Percentiles rank a stretch among this genome's conserved stretches.
Evolutionary conservation across 1,140 invertebrate species (phyloP).

Genomic region (Pseudomyrmex flavicornis): DNA sequence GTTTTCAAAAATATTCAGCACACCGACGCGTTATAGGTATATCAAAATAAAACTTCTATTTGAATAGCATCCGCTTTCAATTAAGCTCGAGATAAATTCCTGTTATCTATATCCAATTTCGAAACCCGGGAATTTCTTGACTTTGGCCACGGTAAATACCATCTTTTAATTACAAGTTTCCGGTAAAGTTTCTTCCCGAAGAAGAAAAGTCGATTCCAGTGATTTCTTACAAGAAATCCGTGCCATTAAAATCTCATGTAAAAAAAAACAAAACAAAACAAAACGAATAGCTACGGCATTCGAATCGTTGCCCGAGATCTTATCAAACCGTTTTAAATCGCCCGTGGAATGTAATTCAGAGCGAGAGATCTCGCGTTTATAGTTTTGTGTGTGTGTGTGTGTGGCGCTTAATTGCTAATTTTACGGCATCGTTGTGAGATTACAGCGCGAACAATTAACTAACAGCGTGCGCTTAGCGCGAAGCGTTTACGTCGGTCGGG

Average conservation of each 20-base stretch:
- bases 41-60: constrained; percentile 8
- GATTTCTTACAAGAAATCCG: neutral
- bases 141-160: constrained; percentile 19
- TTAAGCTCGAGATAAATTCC: neutral
- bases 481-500: neutral
- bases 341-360: constrained; percentile 1
- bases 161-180: constrained; percentile 25
- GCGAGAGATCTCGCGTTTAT: neutral
- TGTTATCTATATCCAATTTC: constrained; percentile 15
- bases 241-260: constrained; percentile 9
- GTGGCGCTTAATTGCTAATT: neutral
- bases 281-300: neutral
- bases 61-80: neutral
- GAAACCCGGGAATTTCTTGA: neutral
- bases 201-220: neutral
- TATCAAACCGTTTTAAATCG: constrained; percentile 22
- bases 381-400: neutral
- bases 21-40: neutral
- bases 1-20: neutral
- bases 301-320: neutral
- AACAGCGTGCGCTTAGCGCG: neutral
- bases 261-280: neutral
- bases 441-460: constrained; percentile 12
- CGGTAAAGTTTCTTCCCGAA: neutral
- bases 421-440: neutral